Base-by-base conservation (phyloP, 2,797 vertebrate genomes). In the Carcharodon carcharias region DNA sequence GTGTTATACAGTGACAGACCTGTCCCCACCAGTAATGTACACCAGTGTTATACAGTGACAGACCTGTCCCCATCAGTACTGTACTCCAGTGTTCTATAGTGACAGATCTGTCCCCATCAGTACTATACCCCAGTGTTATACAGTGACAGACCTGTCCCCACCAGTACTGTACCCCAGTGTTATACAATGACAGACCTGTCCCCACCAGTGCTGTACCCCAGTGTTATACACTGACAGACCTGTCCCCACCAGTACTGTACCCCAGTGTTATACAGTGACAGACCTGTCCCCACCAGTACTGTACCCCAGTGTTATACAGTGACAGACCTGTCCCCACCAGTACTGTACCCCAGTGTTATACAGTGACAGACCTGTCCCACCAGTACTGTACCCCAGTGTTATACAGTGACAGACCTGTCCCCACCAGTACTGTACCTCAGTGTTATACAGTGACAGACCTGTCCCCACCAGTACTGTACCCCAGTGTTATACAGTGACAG, bases 271-370 rank as follows among this genome's bases (percentile, higher is more conserved):
- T 16, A 71, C 26, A 89, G 50, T 35, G 26, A 58, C 88, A 89
- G 88, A 89, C 54, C 88, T 2, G 54, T 35, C n/a, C 85, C 85
- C 50, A 65, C 85, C 85, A 28, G 85, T 88, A 88, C 50, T 54
- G 85, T 54, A 88, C 85, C 50, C 45, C 50, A 28, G 85, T 88
- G 85, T 88, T 88, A 88, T 28, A 31, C 69, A 88, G 9, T 28
- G 7, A 45, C 77, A 82, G 77, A 82, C 77, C 77, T 21, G 12
- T 40, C 14, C 77, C 77, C 77, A 82, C 77, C 77, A 18, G n/a
- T 82, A 67, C 77, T 82, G 77, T 40, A 82, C n/a, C 85, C 85
- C 82, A 26, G 85, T 88, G 85, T 88, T 88, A 88, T 54, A 88
- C 6, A 54, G 50, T 88, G 35, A 80, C 28, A 35, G 73, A n/a